These are phyloP conservation scores for Sarcophaga variegata DNA, from an alignment of 2,888 invertebrate genomes.

Conservation along the genomic window DNA sequence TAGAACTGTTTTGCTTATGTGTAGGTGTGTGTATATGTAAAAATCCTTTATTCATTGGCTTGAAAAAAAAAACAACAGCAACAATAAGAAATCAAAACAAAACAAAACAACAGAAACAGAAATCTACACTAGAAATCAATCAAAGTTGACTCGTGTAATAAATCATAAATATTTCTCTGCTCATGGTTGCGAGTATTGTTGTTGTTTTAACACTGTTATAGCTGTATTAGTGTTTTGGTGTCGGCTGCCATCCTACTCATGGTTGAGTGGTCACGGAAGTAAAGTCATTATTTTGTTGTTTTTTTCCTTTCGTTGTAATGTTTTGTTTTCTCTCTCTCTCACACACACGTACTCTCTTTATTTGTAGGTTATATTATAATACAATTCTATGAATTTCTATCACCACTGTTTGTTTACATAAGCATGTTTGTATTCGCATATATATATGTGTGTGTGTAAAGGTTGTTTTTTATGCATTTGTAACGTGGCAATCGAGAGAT, in stretches of 20 bases:
- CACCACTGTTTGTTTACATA: neutral
- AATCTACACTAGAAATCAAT: slow-evolving; percentile 65
- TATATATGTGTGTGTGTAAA: neutral
- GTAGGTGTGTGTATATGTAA: slow-evolving; percentile 25
- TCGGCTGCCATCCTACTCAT: slow-evolving; percentile 44
- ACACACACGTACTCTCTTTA: neutral
- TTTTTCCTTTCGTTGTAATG: slow-evolving; percentile 1
- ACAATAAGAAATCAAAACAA: neutral
- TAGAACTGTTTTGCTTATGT: neutral
- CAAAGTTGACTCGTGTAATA: slow-evolving; percentile 68
- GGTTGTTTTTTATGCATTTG: slow-evolving; percentile 24
- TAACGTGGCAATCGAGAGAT: slow-evolving; percentile 63
- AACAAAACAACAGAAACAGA: slow-evolving; percentile 8
- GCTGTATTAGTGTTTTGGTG: neutral
- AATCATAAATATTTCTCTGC: slow-evolving; percentile 65
- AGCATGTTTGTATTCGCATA: neutral
- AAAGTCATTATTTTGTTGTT: slow-evolving; percentile 35
- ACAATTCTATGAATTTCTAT: slow-evolving; percentile 19
- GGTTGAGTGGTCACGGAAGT: slow-evolving; percentile 66
- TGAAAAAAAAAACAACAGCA: slow-evolving; percentile 14
- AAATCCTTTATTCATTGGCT: slow-evolving; percentile 43
- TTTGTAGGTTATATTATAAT: neutral
- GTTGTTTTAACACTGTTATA: neutral
- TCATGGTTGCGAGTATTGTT: slow-evolving; percentile 8
- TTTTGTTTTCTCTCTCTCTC: slow-evolving; percentile 6